These are phyloP conservation scores for Myotis brandtii DNA, from an alignment of 2,113 vertebrate species.

Conservation along the genomic window DNA sequence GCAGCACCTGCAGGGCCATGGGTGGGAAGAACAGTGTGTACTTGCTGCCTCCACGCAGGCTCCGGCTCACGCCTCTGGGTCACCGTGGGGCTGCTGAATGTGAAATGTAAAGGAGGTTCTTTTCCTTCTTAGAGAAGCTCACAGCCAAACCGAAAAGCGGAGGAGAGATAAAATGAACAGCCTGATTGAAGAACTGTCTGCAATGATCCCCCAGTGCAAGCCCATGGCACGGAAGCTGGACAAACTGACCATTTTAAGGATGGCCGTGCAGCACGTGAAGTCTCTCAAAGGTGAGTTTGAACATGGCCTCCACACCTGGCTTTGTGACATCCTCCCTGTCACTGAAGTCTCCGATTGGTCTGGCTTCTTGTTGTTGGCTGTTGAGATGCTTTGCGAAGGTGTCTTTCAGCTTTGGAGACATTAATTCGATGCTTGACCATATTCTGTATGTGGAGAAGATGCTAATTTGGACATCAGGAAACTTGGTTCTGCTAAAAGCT, in stretches of 20 bases:
- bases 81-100: background rate
- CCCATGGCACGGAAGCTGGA: conserved; percentile 93
- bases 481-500: background rate
- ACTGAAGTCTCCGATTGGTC: background rate
- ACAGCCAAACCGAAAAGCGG: conserved; percentile 96
- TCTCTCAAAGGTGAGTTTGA: conserved; percentile 91
- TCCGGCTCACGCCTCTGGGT: background rate
- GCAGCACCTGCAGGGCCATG: background rate
- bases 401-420: background rate
- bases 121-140: conserved; percentile 91
- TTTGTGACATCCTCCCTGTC: background rate
- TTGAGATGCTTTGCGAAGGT: background rate
- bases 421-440: background rate
- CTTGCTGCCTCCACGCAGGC: rapidly evolving
- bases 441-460: background rate
- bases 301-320: background rate
- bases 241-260: conserved; percentile 95
- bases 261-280: conserved; percentile 95
- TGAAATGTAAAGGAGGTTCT: background rate
- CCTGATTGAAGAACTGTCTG: conserved; percentile 94
- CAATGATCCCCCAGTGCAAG: conserved; percentile 94
- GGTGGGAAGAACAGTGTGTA: background rate
- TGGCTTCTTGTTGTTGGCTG: background rate
- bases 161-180: conserved; percentile 97
- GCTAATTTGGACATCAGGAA: background rate